Conservation (phyloP, 2,888 invertebrate species). For the Drosophila anomelani region DNA sequence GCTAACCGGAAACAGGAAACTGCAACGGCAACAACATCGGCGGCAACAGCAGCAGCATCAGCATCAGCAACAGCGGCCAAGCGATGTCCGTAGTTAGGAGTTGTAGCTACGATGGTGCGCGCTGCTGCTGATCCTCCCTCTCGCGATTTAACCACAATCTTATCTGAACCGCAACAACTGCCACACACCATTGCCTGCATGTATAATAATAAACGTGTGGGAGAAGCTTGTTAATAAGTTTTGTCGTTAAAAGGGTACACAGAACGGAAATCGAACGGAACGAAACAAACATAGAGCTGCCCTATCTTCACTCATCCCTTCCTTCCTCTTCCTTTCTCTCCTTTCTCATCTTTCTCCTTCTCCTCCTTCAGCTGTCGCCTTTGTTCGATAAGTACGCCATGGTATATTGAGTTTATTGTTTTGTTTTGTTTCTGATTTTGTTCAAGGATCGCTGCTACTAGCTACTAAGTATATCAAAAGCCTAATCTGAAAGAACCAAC, state of each 20-base stretch:
- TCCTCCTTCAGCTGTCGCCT: conserved; percentile 14
- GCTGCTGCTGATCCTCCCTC: conserved; percentile 47
- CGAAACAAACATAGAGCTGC: conserved; percentile 32
- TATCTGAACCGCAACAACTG: conserved; percentile 69
- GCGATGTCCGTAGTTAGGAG: conserved; percentile 60
- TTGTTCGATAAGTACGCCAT: conserved; percentile 23
- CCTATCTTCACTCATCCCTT: conserved; percentile 11
- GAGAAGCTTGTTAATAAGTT: conserved; percentile 72
- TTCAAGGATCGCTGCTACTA: conserved; percentile 39
- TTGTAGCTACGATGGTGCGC: conserved; percentile 41
- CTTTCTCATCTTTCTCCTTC: conserved; percentile 5
- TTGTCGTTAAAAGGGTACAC: conserved; percentile 44
- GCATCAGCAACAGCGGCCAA: conserved; percentile 50
- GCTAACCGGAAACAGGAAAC: conserved; percentile 56
- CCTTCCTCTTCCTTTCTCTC: background rate
- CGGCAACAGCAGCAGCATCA: conserved; percentile 26
- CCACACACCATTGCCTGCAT: conserved; percentile 80
- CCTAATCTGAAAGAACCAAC: conserved; percentile 34
- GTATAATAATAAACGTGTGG: conserved; percentile 76
- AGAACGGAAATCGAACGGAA: conserved; percentile 48
- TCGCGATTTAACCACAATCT: conserved; percentile 51
- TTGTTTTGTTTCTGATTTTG: conserved; percentile 38
- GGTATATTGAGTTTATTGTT: conserved; percentile 40
- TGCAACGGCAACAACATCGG: conserved; percentile 44
- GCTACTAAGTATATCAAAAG: conserved; percentile 44